Percentiles rank a stretch among this genome's conserved stretches.
phyloP scores from a whole-genome alignment of 2,888 invertebrate species.

The Fragum whitleyi region DNA sequence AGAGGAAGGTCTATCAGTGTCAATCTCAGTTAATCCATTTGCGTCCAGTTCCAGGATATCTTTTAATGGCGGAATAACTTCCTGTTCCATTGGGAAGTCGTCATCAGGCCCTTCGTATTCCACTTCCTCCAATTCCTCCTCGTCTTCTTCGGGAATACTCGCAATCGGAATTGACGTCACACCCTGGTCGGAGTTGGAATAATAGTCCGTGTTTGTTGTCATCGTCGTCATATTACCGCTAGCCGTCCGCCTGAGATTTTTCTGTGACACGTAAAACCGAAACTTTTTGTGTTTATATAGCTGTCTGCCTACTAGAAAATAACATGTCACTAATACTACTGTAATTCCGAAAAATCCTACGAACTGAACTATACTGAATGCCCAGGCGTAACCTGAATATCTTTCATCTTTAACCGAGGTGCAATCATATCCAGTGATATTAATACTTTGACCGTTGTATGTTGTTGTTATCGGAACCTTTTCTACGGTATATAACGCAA shows the following conservation, averaged over 20 bases:
- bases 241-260: conserved; percentile 49
- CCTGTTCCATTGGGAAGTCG: conserved; percentile 53
- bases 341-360: conserved; percentile 70
- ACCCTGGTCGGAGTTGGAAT: conserved; percentile 42
- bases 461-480: conserved; percentile 60
- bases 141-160: conserved; percentile 60
- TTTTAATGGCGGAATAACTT: conserved; percentile 58
- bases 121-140: conserved; percentile 56
- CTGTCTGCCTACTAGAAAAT: conserved; percentile 69
- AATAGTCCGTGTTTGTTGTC: conserved; percentile 51
- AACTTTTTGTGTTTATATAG: conserved; percentile 67
- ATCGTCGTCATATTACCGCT: conserved; percentile 58
- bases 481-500: conserved; percentile 70
- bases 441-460: conserved; percentile 33
- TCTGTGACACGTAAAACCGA: conserved; percentile 59
- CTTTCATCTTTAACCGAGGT: conserved; percentile 67
- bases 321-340: conserved; percentile 64
- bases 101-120: conserved; percentile 63
- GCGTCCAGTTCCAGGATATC: conserved; percentile 53
- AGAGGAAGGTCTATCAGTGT: conserved; percentile 49
- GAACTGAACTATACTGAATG: conserved; percentile 72
- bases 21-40: conserved; percentile 48
- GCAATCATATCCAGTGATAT: conserved; percentile 71
- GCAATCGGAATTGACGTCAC: conserved; percentile 43
- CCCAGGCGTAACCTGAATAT: conserved; percentile 66